Base-by-base conservation (phyloP, 2,113 vertebrate species). In the Forbesichthys agassizii region DNA sequence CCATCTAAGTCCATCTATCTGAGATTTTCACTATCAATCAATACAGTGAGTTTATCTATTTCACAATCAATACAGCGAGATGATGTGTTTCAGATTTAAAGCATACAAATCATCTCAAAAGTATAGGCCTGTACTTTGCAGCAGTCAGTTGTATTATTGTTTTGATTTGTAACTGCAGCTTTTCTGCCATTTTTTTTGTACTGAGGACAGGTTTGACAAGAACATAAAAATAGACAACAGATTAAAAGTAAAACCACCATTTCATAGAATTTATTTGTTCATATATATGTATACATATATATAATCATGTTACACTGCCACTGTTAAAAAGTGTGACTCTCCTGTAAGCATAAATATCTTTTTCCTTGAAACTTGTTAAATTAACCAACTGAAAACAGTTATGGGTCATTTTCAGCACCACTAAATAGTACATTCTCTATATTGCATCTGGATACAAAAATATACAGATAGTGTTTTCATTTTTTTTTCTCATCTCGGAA, bases 381-480 rank as follows among this genome's bases (percentile, higher is more conserved):
- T 82, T 66, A 91, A 90, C 88, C 65, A 89, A 90, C 90, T 90
- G 88, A 91, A 89, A 89, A 93, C 92, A 93, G 91, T 90, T 88
- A 88, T 56, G 81, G 91, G 91, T 93, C 90, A 83, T 90, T 79
- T 91, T 90, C 90, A 93, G 91, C 93, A 93, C 91, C 91, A 90
- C 88, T 91, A 88, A 90, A 86, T 90, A 88, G 81, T 92, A 93
- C 91, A 93, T 93, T 93, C 92, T 93, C 87, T 87, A 88, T 92
- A 92, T 92, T 93, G 91, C 93, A 93, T 92, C 86, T 85, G 86
- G 84, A 88, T 94, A 94, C 91, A 93, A 94, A 94, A 94, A 93
- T 93, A 94, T 88, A 94, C 90, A 90, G 86, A 90, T 91, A 83
- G 89, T 78, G 79, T 88, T 42, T 27, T 27, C 27, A 27, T 76